These are phyloP conservation scores for Oreochromis tanganicae DNA, from an alignment of 2,113 vertebrate species.

Conservation along the genomic window DNA sequence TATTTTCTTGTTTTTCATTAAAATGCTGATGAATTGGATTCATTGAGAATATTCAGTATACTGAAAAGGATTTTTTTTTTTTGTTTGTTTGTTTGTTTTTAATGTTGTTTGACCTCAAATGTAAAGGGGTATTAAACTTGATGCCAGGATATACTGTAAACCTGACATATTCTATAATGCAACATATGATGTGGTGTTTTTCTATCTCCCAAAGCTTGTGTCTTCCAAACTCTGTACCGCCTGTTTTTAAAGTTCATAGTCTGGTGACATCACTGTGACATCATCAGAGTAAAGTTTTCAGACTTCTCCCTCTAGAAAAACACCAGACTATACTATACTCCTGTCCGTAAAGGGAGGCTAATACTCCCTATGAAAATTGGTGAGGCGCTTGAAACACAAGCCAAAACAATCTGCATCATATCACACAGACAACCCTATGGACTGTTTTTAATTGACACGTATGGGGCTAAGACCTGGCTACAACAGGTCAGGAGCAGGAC, in stretches of 20 bases:
- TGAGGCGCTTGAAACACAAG: neutral
- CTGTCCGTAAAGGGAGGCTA: neutral
- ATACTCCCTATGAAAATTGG: neutral
- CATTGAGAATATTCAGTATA: neutral
- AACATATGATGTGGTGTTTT: neutral
- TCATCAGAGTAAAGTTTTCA: neutral
- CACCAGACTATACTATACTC: neutral
- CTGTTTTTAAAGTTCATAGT: neutral
- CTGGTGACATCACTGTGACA: neutral
- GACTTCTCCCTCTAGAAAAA: neutral
- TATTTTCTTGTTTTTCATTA: neutral
- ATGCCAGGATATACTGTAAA: neutral
- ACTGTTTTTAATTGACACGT: neutral
- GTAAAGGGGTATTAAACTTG: neutral
- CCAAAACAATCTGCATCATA: neutral
- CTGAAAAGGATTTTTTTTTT: neutral
- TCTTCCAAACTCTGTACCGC: neutral
- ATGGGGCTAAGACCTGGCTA: neutral
- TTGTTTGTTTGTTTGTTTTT: neutral
- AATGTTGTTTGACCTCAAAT: neutral
- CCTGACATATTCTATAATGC: neutral
- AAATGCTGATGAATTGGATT: neutral
- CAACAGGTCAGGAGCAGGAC: neutral
- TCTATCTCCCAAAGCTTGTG: neutral
- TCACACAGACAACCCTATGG: neutral